phyloP scores from a whole-genome alignment of 2,888 invertebrate species.

The Agriopis leucophaearia region DNA sequence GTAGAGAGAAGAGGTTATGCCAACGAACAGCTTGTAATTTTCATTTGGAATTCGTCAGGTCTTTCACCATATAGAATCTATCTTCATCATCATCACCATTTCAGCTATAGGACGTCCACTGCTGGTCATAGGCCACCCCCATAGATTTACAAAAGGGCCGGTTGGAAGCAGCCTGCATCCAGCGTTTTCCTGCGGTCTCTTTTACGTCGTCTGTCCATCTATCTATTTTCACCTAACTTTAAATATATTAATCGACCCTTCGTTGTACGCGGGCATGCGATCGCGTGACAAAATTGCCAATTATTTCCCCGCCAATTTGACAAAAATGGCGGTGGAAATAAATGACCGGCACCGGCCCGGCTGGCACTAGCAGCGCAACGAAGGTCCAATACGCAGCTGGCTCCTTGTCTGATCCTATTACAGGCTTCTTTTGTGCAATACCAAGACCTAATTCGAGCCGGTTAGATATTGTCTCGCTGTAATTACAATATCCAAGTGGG shows the following conservation, averaged over 20 bases:
- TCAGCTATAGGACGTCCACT: too few relatives aligned
- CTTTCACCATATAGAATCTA: constrained; percentile 9
- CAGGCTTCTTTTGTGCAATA: constrained; percentile 65
- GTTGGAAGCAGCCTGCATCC: too few relatives aligned
- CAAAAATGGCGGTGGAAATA: constrained; percentile 77
- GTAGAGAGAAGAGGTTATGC: background rate
- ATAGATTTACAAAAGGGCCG: too few relatives aligned
- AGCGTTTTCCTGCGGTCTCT: too few relatives aligned
- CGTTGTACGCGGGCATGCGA: constrained; percentile 57
- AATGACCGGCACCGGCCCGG: constrained; percentile 54
- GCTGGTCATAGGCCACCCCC: too few relatives aligned
- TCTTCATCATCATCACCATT: too few relatives aligned
- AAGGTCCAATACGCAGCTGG: constrained; percentile 63
- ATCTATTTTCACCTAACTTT: constrained; percentile 31
- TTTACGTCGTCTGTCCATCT: too few relatives aligned
- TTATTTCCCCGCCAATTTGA: constrained; percentile 69
- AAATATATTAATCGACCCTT: constrained; percentile 26
- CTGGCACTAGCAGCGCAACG: constrained; percentile 39
- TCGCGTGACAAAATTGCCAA: constrained; percentile 64
- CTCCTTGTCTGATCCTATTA: constrained; percentile 61
- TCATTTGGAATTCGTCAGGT: background rate
- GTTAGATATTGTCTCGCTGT: constrained; percentile 61
- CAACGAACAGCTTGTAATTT: background rate
- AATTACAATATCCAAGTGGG: constrained; percentile 60
- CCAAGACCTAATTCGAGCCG: constrained; percentile 65